Conservation (phyloP, 2,113 vertebrate genomes). For the Picathartes gymnocephalus region DNA sequence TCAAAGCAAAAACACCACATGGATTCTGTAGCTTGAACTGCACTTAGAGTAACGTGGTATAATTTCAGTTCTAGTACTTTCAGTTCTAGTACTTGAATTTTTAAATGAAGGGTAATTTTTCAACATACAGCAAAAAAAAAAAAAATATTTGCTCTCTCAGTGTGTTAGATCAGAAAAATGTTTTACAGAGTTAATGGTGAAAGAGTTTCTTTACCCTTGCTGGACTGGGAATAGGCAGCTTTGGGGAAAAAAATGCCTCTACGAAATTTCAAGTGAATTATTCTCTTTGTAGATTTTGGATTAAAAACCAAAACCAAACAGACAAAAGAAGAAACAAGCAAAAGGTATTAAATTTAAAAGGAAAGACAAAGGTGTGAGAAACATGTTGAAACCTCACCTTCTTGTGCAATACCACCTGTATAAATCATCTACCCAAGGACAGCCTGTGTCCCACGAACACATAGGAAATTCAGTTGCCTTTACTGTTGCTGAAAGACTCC, state of each 20-base stretch:
- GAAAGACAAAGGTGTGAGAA: background rate
- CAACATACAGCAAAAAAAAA: background rate
- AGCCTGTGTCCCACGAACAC: background rate
- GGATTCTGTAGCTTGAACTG: background rate
- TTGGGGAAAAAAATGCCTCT: background rate
- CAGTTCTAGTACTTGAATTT: no score
- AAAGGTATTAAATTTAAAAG: background rate
- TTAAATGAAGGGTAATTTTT: background rate
- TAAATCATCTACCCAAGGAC: background rate
- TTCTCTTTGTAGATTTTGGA: background rate
- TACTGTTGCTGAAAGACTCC: background rate
- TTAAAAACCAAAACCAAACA: background rate
- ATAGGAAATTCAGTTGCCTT: background rate
- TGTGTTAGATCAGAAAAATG: background rate
- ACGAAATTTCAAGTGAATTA: background rate
- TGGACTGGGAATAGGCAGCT: background rate
- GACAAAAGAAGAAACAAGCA: background rate
- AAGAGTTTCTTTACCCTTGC: background rate
- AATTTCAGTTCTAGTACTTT: background rate
- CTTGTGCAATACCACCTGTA: background rate
- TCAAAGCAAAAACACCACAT: background rate
- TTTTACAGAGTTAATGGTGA: background rate
- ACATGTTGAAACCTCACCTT: background rate
- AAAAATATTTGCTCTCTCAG: background rate
- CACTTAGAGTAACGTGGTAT: background rate